These are phyloP conservation scores for Delphinus delphis DNA, from an alignment of 2,113 vertebrate genomes.

Conservation along the genomic window DNA sequence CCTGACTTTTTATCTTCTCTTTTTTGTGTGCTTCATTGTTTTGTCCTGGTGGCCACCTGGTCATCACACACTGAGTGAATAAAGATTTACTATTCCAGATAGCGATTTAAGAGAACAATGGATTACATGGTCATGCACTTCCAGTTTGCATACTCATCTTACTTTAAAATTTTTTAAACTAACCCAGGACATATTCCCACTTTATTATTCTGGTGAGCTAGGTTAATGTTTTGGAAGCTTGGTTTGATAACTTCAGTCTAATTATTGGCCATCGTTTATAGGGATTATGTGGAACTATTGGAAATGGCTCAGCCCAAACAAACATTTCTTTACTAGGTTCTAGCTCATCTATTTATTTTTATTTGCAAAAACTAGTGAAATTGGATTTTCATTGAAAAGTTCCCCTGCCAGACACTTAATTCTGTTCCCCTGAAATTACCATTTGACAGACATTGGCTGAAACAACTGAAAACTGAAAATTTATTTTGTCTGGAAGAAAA, in stretches of 20 bases:
- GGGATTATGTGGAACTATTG: background rate
- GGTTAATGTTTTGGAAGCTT: constrained; percentile 62
- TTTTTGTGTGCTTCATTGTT: background rate
- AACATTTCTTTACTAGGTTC: background rate
- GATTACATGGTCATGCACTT: background rate
- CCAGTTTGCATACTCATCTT: background rate
- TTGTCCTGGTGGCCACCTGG: background rate
- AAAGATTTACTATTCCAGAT: background rate
- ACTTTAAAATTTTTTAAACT: background rate
- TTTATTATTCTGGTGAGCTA: constrained; percentile 20
- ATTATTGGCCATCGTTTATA: background rate
- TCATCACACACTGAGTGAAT: background rate
- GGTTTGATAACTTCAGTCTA: constrained; percentile 17
- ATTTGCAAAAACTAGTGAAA: constrained; percentile 27
- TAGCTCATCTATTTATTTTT: constrained; percentile 2
- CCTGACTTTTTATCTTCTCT: background rate
- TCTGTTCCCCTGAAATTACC: background rate
- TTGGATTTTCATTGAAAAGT: background rate
- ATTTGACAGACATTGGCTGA: background rate
- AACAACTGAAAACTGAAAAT: background rate
- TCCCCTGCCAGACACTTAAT: background rate
- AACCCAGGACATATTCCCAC: background rate
- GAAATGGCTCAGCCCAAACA: constrained; percentile 23
- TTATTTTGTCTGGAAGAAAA: background rate
- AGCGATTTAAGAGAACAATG: background rate